A percentile compares a stretch with the other conserved stretches of the same genome.
phyloP scores from a whole-genome alignment of 2,113 vertebrate species.

The human (Homo sapiens) region DNA sequence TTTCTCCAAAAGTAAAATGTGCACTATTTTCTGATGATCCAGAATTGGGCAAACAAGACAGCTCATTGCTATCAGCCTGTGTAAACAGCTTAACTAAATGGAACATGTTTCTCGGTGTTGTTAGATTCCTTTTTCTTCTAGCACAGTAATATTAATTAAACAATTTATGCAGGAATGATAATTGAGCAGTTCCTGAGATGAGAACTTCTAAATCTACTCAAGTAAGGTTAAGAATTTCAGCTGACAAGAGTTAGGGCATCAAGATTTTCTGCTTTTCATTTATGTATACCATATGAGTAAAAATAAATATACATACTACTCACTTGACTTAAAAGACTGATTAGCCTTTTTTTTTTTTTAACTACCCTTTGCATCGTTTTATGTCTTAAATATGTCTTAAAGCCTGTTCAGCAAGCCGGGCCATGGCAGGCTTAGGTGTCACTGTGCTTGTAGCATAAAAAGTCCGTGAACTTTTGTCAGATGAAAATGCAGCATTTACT shows the following conservation, averaged over 20 bases:
- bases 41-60: neutral
- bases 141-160: neutral
- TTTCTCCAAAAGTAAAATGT: conserved; percentile 26
- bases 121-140: neutral
- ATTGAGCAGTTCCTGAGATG: neutral
- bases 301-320: neutral
- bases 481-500: neutral
- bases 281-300: neutral
- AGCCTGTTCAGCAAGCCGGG: neutral
- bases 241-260: neutral
- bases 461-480: neutral
- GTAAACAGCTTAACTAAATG: neutral
- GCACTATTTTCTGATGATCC: neutral
- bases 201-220: neutral
- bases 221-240: neutral
- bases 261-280: conserved; percentile 18
- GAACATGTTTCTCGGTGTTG: neutral
- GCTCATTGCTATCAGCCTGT: neutral
- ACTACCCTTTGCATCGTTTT: neutral
- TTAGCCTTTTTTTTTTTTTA: neutral
- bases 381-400: neutral
- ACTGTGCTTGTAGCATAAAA: neutral
- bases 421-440: neutral
- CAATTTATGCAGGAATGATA: neutral
- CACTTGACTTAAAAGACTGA: conserved; percentile 5